Evolutionary conservation across 2,888 invertebrate species (phyloP).

Genomic region (Drosophila tanythrix): DNA sequence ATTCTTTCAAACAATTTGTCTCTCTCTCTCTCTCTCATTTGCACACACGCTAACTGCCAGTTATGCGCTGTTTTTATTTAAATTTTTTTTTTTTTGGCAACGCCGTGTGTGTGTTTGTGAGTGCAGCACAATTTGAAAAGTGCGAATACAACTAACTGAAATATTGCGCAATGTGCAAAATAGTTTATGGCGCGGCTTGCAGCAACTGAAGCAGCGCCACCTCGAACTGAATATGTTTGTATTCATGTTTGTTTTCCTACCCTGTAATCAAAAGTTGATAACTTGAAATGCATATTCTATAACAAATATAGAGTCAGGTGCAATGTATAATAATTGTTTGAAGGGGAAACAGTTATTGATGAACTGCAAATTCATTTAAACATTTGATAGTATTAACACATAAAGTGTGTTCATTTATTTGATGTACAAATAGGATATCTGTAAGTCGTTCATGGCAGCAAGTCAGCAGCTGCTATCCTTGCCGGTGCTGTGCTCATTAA

Average conservation of each 20-base stretch:
- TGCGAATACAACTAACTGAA: constrained; percentile 72
- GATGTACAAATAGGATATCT: constrained; percentile 3
- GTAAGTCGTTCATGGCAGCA: background rate
- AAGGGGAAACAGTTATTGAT: background rate
- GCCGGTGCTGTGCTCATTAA: constrained; percentile 64
- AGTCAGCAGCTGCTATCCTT: background rate
- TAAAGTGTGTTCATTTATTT: background rate
- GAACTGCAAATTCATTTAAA: background rate
- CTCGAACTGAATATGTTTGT: constrained; percentile 43
- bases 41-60: constrained; percentile 43
- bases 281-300: background rate
- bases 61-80: constrained; percentile 71
- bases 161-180: constrained; percentile 78
- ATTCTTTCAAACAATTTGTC: constrained; percentile 4
- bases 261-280: background rate
- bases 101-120: constrained; percentile 40
- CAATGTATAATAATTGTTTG: background rate
- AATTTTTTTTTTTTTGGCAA: constrained; percentile 46
- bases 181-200: constrained; percentile 71
- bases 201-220: constrained; percentile 43
- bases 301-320: background rate
- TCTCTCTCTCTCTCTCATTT: background rate
- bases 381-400: background rate
- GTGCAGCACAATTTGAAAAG: constrained; percentile 73
- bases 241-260: constrained; percentile 48